A percentile compares a stretch with the other conserved stretches of the same genome.
Evolutionary conservation across 2,113 vertebrate species (phyloP).

Genomic region (Mellivora capensis): DNA sequence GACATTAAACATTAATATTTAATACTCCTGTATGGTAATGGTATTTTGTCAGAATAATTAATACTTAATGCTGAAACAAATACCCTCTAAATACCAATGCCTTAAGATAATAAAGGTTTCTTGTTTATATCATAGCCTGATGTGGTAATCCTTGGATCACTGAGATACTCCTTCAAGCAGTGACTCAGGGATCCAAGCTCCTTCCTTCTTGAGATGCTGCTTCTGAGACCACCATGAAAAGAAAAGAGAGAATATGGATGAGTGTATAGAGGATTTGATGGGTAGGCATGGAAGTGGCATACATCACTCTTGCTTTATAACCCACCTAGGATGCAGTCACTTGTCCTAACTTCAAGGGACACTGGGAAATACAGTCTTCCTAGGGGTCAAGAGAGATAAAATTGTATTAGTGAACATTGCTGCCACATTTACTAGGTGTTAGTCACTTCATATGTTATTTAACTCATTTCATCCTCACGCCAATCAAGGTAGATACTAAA

Average conservation of each 20-base stretch:
- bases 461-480: neutral
- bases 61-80: neutral
- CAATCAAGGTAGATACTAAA: neutral
- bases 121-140: neutral
- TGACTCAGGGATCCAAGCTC: neutral
- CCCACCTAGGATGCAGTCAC: neutral
- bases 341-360: neutral
- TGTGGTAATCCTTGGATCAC: neutral
- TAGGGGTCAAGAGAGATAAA: neutral
- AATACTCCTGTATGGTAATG: neutral
- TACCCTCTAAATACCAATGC: neutral
- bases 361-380: neutral
- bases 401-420: neutral
- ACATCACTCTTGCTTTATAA: neutral
- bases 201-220: neutral
- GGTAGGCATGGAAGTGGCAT: neutral
- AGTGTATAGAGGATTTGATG: neutral
- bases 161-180: neutral
- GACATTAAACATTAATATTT: constrained; percentile 16
- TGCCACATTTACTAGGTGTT: neutral
- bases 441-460: neutral
- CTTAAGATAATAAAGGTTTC: neutral
- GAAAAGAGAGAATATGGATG: neutral
- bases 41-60: constrained; percentile 21
- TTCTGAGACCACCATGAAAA: neutral